phyloP scores from a whole-genome alignment of 1,140 invertebrate species.

The Trachelipus rathkii region DNA sequence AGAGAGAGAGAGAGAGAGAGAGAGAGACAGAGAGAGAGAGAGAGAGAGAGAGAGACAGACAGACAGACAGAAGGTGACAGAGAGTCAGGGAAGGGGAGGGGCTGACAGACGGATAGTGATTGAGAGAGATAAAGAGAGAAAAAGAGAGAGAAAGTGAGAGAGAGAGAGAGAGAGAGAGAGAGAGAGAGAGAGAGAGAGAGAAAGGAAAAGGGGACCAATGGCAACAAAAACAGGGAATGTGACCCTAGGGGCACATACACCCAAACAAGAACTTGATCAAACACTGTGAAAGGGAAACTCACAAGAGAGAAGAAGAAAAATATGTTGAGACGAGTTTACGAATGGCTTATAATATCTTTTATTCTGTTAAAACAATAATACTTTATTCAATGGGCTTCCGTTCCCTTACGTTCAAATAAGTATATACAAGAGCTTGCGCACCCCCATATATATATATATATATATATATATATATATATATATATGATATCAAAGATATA shows the following conservation, averaged over 20 bases:
- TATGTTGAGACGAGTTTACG: background rate
- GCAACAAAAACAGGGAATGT: background rate
- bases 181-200: background rate
- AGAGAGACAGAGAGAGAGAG: too few relatives aligned
- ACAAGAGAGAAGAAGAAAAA: background rate
- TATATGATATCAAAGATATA: slow-evolving; percentile 15
- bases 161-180: background rate
- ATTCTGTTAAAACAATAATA: background rate
- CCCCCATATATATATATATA: background rate
- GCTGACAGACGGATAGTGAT: background rate
- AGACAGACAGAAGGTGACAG: too few relatives aligned
- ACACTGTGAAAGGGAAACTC: background rate
- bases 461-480: background rate
- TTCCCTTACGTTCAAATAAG: background rate
- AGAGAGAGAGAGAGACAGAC: too few relatives aligned
- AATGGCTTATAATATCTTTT: background rate
- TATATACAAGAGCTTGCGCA: background rate
- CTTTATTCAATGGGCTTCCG: background rate
- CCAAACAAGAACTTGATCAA: slow-evolving; percentile 12
- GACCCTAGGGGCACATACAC: background rate
- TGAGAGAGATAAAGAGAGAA: too few relatives aligned
- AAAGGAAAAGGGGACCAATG: background rate
- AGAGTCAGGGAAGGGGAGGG: too few relatives aligned
- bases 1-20: background rate
- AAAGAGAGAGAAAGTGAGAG: background rate